phyloP scores from a whole-genome alignment of 2,113 vertebrate genomes.

The Butorides virescens region DNA sequence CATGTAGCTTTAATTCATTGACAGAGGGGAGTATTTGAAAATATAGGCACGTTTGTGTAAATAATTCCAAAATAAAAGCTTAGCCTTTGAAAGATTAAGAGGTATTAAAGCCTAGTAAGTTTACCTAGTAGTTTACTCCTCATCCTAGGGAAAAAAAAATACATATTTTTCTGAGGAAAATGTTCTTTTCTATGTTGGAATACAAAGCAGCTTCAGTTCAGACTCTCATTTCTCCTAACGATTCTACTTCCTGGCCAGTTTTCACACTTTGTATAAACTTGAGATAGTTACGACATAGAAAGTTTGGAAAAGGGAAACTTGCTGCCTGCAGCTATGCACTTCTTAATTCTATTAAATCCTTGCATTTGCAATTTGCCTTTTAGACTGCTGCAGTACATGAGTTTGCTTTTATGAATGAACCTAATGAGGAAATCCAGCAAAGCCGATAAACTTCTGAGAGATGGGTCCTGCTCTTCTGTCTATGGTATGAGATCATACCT shows the following conservation, averaged over 20 bases:
- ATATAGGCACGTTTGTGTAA: neutral
- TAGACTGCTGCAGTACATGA: neutral
- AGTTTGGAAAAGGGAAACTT: neutral
- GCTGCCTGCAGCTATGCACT: neutral
- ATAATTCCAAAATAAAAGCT: neutral
- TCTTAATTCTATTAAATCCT: neutral
- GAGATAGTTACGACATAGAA: neutral
- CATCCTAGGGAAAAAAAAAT: fast-evolving
- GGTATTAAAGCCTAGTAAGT: neutral
- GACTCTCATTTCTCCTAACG: neutral
- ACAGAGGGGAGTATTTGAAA: neutral
- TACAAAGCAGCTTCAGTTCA: neutral
- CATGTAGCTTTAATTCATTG: neutral
- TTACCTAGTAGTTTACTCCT: neutral
- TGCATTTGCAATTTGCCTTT: neutral
- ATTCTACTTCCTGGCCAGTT: neutral
- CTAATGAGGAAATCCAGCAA: neutral
- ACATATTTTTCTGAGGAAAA: neutral
- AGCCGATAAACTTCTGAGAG: neutral
- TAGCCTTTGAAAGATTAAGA: neutral
- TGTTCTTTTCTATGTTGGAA: neutral
- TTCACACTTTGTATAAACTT: neutral
- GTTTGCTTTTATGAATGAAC: neutral
- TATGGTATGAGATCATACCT: neutral
- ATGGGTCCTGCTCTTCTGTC: neutral